Conservation (phyloP, 2,888 invertebrate species). For the Hololepta plana region DNA sequence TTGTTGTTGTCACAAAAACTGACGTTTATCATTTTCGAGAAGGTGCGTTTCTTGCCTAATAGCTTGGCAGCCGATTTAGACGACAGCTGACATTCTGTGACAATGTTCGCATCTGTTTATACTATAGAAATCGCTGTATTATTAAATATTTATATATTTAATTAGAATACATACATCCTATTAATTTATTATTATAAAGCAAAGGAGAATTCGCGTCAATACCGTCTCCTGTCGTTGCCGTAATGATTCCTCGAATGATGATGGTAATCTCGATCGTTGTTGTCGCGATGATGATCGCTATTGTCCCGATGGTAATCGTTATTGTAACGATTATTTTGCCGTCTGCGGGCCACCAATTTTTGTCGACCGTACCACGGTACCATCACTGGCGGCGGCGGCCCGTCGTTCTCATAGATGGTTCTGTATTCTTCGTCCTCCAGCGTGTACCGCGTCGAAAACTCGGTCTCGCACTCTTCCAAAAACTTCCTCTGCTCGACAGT, state of each 20-base stretch:
- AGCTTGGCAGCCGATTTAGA: too few species aligned
- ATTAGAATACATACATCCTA: neutral
- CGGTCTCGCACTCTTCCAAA: slow-evolving; percentile 24
- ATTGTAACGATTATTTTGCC: neutral
- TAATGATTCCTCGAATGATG: too few species aligned
- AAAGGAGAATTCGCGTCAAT: too few species aligned
- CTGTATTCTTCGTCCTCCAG: slow-evolving; percentile 25
- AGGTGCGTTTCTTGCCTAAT: too few species aligned
- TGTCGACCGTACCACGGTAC: slow-evolving; percentile 21
- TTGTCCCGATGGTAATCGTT: slow-evolving; percentile 4
- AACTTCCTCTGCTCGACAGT: slow-evolving; percentile 25
- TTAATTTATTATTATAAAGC: too few species aligned
- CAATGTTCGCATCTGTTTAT: slow-evolving; percentile 1
- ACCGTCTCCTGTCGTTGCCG: too few species aligned
- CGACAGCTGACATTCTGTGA: too few species aligned
- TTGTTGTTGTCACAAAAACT: slow-evolving; percentile 2
- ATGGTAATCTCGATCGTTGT: slow-evolving; percentile 3
- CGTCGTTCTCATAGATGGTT: slow-evolving; percentile 19
- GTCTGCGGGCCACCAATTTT: slow-evolving; percentile 2
- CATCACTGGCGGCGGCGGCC: slow-evolving; percentile 26
- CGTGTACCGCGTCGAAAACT: slow-evolving; percentile 27
- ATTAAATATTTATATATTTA: neutral
- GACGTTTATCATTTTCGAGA: too few species aligned
- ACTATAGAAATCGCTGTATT: neutral
- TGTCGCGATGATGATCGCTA: neutral